Conservation (phyloP, 2,113 vertebrate genomes). For the Gnathonemus longibarbis region DNA sequence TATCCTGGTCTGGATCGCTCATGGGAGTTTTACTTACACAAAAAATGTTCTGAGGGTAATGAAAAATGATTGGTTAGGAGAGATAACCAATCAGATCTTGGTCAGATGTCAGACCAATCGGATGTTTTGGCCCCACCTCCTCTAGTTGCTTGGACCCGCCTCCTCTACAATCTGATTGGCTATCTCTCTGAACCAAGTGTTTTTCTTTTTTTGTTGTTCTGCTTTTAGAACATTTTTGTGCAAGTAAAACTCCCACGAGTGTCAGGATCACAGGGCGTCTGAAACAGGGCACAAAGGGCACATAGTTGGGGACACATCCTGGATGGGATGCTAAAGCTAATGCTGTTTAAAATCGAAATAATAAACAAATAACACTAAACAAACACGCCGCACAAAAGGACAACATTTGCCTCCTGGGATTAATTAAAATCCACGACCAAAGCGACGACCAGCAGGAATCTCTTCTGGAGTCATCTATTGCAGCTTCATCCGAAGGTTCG, state of each 20-base stretch:
- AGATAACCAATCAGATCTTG: neutral
- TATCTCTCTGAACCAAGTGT: neutral
- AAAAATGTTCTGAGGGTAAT: neutral
- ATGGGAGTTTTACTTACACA: neutral
- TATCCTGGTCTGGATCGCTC: neutral
- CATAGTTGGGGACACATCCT: neutral
- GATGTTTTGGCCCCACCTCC: neutral
- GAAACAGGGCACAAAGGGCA: neutral
- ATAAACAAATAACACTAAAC: neutral
- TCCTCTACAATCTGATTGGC: neutral
- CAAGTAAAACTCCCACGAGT: neutral
- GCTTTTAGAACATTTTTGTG: neutral
- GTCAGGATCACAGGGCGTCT: neutral
- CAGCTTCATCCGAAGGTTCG: neutral
- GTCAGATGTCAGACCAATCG: neutral
- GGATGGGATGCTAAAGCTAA: neutral
- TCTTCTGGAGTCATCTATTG: neutral
- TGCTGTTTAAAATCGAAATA: neutral
- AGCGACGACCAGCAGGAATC: neutral
- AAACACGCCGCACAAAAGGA: neutral
- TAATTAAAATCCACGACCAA: neutral
- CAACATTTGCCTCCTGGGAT: neutral
- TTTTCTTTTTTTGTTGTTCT: neutral
- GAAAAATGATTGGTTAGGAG: neutral
- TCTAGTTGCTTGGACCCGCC: neutral